These are phyloP conservation scores for Zaprionus bogoriensis DNA, from an alignment of 2,888 invertebrate species.

Conservation along the genomic window DNA sequence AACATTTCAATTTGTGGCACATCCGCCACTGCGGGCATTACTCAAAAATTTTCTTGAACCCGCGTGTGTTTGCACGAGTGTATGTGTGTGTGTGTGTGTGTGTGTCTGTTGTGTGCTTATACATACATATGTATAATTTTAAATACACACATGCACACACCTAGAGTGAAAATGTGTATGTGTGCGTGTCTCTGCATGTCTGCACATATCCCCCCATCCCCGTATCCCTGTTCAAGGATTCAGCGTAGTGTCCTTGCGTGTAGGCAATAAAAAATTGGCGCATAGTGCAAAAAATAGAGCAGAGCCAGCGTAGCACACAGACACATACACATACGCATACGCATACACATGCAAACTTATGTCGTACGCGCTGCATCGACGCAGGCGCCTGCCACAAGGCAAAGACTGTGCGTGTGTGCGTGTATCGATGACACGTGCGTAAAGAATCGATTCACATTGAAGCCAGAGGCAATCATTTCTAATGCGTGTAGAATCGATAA, in stretches of 20 bases:
- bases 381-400: conserved; percentile 32
- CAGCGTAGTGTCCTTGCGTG: conserved; percentile 35
- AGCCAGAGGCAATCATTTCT: conserved; percentile 3
- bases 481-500: conserved; percentile 29
- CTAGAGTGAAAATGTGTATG: no score
- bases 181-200: neutral
- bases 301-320: conserved; percentile 32
- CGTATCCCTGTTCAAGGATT: conserved; percentile 32
- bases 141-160: neutral
- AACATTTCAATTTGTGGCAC: conserved; percentile 56
- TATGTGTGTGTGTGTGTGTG: neutral
- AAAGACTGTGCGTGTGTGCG: conserved; percentile 3
- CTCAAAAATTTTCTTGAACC: conserved; percentile 17
- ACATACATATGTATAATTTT: conserved; percentile 4
- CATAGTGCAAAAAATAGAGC: conserved; percentile 27
- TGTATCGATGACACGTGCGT: conserved; percentile 39
- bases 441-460: conserved; percentile 34
- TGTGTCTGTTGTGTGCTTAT: neutral
- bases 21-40: conserved; percentile 65
- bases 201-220: neutral
- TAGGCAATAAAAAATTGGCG: conserved; percentile 22
- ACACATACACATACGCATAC: neutral
- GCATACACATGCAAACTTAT: neutral
- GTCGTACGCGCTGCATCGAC: neutral
- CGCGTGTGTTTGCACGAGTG: conserved; percentile 24